Percentiles rank a stretch among this genome's conserved stretches.
Conservation (phyloP, 30 jellyfish, hydroid and myxozoan genomes). For the Pseudorhiza aurosa region DNA sequence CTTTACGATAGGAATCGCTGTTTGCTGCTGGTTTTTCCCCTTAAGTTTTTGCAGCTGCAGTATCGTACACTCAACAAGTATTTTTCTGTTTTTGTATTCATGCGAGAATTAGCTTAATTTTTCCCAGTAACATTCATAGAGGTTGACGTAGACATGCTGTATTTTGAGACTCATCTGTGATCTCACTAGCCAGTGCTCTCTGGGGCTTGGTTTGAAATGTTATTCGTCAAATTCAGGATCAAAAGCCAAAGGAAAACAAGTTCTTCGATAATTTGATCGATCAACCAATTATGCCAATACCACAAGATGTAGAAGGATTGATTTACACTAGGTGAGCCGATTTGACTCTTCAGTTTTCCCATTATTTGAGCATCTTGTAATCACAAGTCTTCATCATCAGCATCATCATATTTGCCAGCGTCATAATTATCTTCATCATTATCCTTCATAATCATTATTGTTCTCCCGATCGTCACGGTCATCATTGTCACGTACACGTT, state of each 20-base stretch:
- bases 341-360: background rate
- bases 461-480: background rate
- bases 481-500: too few relatives aligned
- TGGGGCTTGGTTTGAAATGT: background rate
- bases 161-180: too few relatives aligned
- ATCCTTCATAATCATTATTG: background rate
- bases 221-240: conserved; percentile 33
- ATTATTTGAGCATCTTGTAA: background rate
- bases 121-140: too few relatives aligned
- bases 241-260: conserved; percentile 83
- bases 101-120: too few relatives aligned
- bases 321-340: conserved; percentile 96
- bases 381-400: background rate
- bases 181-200: too few relatives aligned
- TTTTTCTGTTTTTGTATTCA: too few relatives aligned
- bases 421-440: background rate
- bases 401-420: background rate
- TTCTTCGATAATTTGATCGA: conserved; percentile 67
- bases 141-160: too few relatives aligned
- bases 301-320: conserved; percentile 95
- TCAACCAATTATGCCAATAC: conserved; percentile 92
- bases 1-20: too few relatives aligned
- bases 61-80: too few relatives aligned
- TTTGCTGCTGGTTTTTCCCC: too few relatives aligned
- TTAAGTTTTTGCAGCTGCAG: too few relatives aligned